Conservation (phyloP, 1,140 invertebrate species). For the Eriosoma lanigerum region DNA sequence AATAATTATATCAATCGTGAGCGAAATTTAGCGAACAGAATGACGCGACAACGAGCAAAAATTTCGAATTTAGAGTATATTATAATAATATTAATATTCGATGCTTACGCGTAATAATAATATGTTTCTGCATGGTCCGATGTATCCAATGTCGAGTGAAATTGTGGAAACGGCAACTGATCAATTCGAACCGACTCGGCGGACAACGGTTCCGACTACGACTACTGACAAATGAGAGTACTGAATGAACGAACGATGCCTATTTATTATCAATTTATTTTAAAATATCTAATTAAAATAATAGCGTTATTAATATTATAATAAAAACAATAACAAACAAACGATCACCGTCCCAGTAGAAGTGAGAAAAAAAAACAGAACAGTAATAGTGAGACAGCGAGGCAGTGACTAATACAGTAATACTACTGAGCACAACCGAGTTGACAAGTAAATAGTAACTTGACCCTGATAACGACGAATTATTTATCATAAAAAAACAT, state of each 20-base stretch:
- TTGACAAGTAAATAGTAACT: neutral
- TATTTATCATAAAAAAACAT: constrained; percentile 23
- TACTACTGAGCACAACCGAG: neutral
- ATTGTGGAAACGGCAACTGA: too few relatives aligned
- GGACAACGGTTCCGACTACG: too few relatives aligned
- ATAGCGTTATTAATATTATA: too few relatives aligned
- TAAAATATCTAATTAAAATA: too few relatives aligned
- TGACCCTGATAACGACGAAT: constrained; percentile 45
- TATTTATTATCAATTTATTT: too few relatives aligned
- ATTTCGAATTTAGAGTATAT: too few relatives aligned
- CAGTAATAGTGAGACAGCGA: neutral
- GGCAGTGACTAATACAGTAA: too few relatives aligned
- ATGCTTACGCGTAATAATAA: neutral
- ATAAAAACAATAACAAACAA: neutral
- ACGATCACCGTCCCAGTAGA: neutral
- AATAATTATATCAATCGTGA: neutral
- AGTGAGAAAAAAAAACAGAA: neutral
- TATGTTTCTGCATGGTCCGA: too few relatives aligned
- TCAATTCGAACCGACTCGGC: too few relatives aligned
- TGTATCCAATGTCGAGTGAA: too few relatives aligned
- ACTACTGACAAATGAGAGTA: too few relatives aligned
- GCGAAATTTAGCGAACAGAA: neutral
- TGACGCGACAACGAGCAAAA: neutral
- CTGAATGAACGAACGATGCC: too few relatives aligned
- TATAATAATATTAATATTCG: neutral